A percentile compares a stretch with the other conserved stretches of the same genome.
Evolutionary conservation across 2,113 vertebrate species (phyloP).

Genomic region (Carettochelys insculpta): DNA sequence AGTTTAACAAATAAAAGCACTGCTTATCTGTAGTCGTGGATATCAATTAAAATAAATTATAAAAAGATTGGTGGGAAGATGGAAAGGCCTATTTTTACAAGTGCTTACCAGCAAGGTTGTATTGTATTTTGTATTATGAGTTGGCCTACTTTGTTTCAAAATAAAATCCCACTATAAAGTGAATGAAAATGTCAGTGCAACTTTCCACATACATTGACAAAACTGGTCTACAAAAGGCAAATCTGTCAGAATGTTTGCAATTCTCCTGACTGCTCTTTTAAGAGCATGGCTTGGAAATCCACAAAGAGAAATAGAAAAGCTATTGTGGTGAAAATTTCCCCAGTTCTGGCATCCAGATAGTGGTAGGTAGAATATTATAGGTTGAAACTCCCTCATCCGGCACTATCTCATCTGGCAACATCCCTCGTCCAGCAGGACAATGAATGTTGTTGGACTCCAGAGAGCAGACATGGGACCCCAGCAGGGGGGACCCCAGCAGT

Average conservation of each 20-base stretch:
- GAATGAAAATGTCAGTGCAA: not conserved
- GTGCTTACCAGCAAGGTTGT: not conserved
- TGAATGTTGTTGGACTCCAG: no score
- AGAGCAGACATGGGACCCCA: no score
- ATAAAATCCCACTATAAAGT: not conserved
- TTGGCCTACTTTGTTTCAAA: not conserved
- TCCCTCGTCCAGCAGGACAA: no score
- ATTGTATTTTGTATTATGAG: not conserved
- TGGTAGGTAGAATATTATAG: not conserved
- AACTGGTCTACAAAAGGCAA: not conserved
- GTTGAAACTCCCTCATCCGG: no score
- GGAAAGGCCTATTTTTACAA: not conserved
- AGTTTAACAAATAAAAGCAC: conserved; percentile 19
- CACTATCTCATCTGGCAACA: no score
- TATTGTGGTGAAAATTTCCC: not conserved
- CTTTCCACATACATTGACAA: not conserved
- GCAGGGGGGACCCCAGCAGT: no score
- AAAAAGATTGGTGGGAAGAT: not conserved
- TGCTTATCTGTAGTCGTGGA: not conserved
- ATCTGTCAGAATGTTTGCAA: not conserved
- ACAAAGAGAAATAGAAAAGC: not conserved
- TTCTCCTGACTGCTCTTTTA: not conserved
- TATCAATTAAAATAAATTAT: not conserved
- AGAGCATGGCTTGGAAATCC: not conserved
- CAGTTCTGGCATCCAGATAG: not conserved